phyloP scores from a whole-genome alignment of 2,888 invertebrate species.

The Torymus tubicola region DNA sequence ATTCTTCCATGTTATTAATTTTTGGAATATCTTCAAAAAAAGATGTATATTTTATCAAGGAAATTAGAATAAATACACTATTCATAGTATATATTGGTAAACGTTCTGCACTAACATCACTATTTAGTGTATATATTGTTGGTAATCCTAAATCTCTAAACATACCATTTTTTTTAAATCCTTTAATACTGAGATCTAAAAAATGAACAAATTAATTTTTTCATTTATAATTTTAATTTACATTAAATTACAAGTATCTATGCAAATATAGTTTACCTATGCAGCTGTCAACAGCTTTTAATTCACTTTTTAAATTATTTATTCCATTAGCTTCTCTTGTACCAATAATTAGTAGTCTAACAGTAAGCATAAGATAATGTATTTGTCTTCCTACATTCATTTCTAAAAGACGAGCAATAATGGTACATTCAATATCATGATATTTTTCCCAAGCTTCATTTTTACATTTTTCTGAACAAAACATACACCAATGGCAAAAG shows the following conservation, averaged over 20 bases:
- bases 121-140: too few relatives aligned
- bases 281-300: neutral
- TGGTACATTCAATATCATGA: constrained; percentile 86
- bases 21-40: neutral
- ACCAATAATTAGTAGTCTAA: neutral
- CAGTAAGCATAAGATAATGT: too few relatives aligned
- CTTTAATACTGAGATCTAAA: too few relatives aligned
- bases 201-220: too few relatives aligned
- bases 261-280: neutral
- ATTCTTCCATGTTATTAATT: neutral
- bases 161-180: too few relatives aligned
- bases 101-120: too few relatives aligned
- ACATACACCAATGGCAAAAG: constrained; percentile 81
- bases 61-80: neutral
- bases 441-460: constrained; percentile 81
- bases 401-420: neutral
- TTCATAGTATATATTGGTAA: too few relatives aligned
- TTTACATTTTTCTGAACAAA: constrained; percentile 83
- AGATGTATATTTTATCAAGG: neutral
- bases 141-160: too few relatives aligned
- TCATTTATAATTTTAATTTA: too few relatives aligned
- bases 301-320: neutral
- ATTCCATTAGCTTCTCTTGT: neutral
- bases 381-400: too few relatives aligned
- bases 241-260: too few relatives aligned